Evolutionary conservation across 2,888 invertebrate species (phyloP), one percentile per base, ranked within the genome.

Genomic region (Andrena hattorfiana): DNA sequence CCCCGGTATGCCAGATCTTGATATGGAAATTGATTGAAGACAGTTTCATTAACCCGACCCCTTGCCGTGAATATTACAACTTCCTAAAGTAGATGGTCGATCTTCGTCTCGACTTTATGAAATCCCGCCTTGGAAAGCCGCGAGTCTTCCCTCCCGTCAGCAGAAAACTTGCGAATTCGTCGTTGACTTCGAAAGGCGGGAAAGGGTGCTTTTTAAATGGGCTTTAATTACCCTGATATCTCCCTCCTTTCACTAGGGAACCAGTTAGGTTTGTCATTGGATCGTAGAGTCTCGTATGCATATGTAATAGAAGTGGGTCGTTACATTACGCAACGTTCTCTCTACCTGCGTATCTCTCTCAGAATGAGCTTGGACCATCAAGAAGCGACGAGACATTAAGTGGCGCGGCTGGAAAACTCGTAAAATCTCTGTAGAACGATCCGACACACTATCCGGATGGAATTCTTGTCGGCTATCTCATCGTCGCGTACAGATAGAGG

Each of bases 271-370:
- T 26, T 23, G 28, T 4, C 20, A 32, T 35, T 26, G 5, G 28
- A 32, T 76, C 62, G 60, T 32, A 20, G 59, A 73, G 64, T 64
- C 51, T 68, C 51, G 26, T 64, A 48, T 69, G 26, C 68, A 72
- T 60, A 67, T 59, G 35, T 42, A 72, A 81, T 63, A 59, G 35
- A 73, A 81, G 60, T 73, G 32, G 70, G 67, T 70, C 69, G 20
- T 75, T 78, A 75, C 35, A 60, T 69, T 70, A 60, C 48, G 67
- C 51, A 48, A 66, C 51, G 13, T 70, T 64, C 51, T 60, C 71
- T 70, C 75, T 68, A 60, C 32, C 28, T 73, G 77, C 32, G 70
- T 83, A 77, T 83, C 76, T 68, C 62, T 78, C 68, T 10, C 10
- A 35, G 10, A 35, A 32, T 66, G 66, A 72, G 69, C 81, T 81